phyloP scores from a whole-genome alignment of 1,140 invertebrate genomes.

The Pemphigus obesinymphae region DNA sequence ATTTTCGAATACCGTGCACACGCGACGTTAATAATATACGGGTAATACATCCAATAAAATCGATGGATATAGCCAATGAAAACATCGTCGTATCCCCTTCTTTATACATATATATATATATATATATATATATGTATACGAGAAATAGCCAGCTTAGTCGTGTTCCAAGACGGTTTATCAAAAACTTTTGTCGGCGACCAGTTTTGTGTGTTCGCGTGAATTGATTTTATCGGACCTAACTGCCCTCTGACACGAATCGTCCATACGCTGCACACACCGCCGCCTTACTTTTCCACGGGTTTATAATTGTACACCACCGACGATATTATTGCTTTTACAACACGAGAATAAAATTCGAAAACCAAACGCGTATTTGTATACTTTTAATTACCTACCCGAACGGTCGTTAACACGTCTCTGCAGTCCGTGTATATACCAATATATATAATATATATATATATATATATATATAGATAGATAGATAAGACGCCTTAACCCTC shows the following conservation, averaged over 20 bases:
- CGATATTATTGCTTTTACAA: not conserved
- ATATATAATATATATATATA: too few relatives aligned
- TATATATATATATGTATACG: too few relatives aligned
- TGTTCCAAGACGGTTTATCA: constrained; percentile 14
- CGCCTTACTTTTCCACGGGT: not conserved
- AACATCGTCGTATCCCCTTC: not conserved
- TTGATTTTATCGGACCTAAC: constrained; percentile 36
- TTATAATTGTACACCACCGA: not conserved
- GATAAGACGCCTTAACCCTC: too few relatives aligned
- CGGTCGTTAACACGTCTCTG: not conserved
- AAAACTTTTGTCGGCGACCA: constrained; percentile 30
- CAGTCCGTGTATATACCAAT: too few relatives aligned
- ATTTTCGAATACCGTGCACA: not conserved
- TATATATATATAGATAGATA: too few relatives aligned
- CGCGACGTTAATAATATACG: too few relatives aligned
- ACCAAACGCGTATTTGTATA: not conserved
- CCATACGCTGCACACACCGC: not conserved
- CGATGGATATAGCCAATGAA: not conserved
- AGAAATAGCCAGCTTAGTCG: too few relatives aligned
- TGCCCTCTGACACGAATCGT: constrained; percentile 26
- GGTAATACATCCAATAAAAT: not conserved
- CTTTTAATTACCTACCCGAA: not conserved
- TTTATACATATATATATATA: too few relatives aligned
- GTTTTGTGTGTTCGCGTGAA: constrained; percentile 21
- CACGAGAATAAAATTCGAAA: not conserved